These are phyloP conservation scores for Dipodomys stephensi DNA, from an alignment of 2,113 vertebrate genomes.

Conservation along the genomic window DNA sequence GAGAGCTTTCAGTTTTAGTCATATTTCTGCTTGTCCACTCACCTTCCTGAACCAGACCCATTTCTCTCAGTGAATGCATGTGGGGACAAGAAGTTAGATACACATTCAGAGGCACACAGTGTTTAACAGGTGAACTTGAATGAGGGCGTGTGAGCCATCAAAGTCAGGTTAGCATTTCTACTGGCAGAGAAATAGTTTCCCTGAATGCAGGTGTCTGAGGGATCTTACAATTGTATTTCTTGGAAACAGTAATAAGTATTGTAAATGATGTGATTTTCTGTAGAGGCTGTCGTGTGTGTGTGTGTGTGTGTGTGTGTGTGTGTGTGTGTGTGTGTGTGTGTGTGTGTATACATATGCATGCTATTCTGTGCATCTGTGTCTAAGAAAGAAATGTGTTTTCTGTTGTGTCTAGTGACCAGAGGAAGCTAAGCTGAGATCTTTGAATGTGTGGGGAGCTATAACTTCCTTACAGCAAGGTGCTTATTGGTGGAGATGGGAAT, in stretches of 20 bases:
- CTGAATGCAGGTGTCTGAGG: background rate
- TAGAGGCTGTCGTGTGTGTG: background rate
- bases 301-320: conserved; percentile 6
- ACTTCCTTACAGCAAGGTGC: background rate
- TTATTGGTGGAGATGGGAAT: background rate
- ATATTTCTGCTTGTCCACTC: background rate
- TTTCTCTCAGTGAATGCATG: background rate
- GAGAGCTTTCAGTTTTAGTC: background rate
- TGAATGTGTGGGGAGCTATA: background rate
- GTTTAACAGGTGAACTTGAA: background rate
- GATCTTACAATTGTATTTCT: background rate
- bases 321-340: background rate
- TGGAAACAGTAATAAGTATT: conserved; percentile 16
- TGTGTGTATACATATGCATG: background rate
- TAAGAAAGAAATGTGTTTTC: conserved; percentile 1
- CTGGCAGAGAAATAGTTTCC: background rate
- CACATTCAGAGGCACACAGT: too few species aligned
- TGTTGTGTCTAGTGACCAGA: conserved; percentile 8
- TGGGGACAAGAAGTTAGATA: background rate
- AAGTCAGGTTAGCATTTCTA: background rate
- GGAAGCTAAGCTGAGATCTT: background rate
- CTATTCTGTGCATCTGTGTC: conserved; percentile 12
- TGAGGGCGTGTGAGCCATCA: background rate
- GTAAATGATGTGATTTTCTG: conserved; percentile 14
- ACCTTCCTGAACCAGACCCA: background rate